Evolutionary conservation across 2,797 vertebrate genomes (phyloP), one percentile per base, ranked within the genome.

Genomic region (Hydrophis major): DNA sequence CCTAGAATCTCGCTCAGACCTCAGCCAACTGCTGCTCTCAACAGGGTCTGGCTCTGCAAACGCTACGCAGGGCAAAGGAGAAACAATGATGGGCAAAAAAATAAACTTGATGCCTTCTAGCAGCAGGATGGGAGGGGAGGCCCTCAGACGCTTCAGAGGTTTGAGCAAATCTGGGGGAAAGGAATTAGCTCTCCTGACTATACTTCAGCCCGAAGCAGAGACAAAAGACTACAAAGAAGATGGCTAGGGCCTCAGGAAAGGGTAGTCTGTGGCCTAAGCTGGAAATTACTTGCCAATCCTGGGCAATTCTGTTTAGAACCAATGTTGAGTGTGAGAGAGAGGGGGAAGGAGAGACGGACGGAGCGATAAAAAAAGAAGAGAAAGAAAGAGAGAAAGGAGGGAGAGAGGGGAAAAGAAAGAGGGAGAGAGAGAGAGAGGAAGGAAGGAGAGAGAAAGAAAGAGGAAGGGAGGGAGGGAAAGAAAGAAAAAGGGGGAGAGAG

Each of bases 281-380:
- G 57, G 12, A 42, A 20, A 88, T 25, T 59, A 6, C 57, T 59
- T 13, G 18, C 7, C 20, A 37, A 22, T 88, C n/a, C 56, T 60
- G 32, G 32, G 3, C 20, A 37, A 1, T 78, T 42, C 32, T 78
- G 18, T 42, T 78, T 37, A 42, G 69, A 22, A 42, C 16, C 66
- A 6, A 6, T n/a, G 4, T 13, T 63, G 61, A n/a, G 61, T 63
- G 27, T 11, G 61, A 12, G 27, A 28, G 11, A 13, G 27, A 6
- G 53, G 3, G 53, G 12, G 61, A 28, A 10, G 12, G 11, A 13
- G 27, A 11, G 53, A 55, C 2, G 11, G 8, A 60, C 22, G 6
- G 25, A 59, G 56, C 0, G 4, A 57, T 4, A 1, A 0, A 57
- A 5, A 22, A 20, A 6, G 57, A 22, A 59, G 0, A 0, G 5